Conservation (phyloP, 1,140 invertebrate species). For the Sycobia sp. region DNA sequence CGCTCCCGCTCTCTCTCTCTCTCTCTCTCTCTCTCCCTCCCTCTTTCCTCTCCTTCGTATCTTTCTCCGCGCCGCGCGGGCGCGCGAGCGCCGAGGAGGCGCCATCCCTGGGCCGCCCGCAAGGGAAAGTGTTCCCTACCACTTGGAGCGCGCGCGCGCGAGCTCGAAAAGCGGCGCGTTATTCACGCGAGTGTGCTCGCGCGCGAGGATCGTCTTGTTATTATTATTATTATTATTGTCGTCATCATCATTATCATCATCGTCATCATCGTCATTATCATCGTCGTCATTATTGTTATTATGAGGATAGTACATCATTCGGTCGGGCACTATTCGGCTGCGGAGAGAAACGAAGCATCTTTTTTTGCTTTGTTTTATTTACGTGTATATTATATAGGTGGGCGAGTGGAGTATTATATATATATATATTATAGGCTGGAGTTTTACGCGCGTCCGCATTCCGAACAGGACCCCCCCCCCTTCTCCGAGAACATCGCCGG, state of each 20-base stretch:
- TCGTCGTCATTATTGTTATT: no score
- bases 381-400: no score
- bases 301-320: slow-evolving; percentile 43
- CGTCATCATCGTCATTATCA: neutral
- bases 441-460: slow-evolving; percentile 18
- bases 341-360: no score
- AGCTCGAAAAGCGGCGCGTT: no score
- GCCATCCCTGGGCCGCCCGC: slow-evolving; percentile 51
- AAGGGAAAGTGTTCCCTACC: slow-evolving; percentile 59
- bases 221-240: no score
- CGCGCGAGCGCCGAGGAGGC: no score
- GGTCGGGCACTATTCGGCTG: slow-evolving; percentile 32
- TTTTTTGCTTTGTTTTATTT: no score
- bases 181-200: no score
- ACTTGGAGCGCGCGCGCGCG: slow-evolving; percentile 30
- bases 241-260: neutral
- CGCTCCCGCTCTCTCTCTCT: no score
- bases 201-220: no score
- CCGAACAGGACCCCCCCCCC: neutral
- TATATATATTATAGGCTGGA: no score
- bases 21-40: slow-evolving; percentile 28
- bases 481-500: neutral
- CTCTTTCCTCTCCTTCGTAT: slow-evolving; percentile 32
- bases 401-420: no score
- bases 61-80: slow-evolving; percentile 32